Evolutionary conservation across 1,140 invertebrate genomes (phyloP), one percentile per base, ranked within the genome.

Genomic region (Drosophila sucinea): DNA sequence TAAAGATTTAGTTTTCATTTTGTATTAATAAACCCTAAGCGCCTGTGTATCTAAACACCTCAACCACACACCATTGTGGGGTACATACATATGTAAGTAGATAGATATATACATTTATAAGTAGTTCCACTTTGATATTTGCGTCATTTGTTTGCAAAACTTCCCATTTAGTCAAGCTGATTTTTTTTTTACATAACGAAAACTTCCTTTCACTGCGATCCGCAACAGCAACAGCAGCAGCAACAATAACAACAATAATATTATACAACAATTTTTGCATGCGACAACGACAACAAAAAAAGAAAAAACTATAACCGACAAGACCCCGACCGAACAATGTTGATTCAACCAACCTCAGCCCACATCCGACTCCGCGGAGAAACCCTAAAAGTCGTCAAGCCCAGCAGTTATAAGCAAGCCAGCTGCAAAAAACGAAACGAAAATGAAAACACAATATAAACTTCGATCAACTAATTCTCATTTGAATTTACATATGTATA

Each of bases 201-300:
- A 78, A 67, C 67, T 71, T 71, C 76, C 73, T 78, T 75, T 71
- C 61, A 77, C 66, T 65, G 44, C 25, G 44, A 25, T 51, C 44
- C 44, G 44, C 44, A 61, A 67, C 23, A 70, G 25, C 60, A 32
- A 40, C 30, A 47, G 10, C 11, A 38, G 60, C 63, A 30, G 10
- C 25, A 41, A 54, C 41, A 44, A 47, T 29, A 33, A 69, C 55
- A 47, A 6, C 38, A 63, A 30, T 17, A 25, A 61, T 38, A 57
- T 70, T 64, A 30, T 17, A 54, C 35, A 35, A 60, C 55, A 60
- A 35, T 7, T 67, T 74, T 76, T 76, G 69, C 69, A 76, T 76
- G 72, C 56, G 30, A 33, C 54, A 56, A 51, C 44, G 23, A 51
- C 44, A 51, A 17, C 17, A 17, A 17, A 17, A 17, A 17, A 17